A percentile compares a stretch with the other conserved stretches of the same genome.
phyloP scores from a whole-genome alignment of 1,140 invertebrate species.

The Brachionus asplanchnoidis region DNA sequence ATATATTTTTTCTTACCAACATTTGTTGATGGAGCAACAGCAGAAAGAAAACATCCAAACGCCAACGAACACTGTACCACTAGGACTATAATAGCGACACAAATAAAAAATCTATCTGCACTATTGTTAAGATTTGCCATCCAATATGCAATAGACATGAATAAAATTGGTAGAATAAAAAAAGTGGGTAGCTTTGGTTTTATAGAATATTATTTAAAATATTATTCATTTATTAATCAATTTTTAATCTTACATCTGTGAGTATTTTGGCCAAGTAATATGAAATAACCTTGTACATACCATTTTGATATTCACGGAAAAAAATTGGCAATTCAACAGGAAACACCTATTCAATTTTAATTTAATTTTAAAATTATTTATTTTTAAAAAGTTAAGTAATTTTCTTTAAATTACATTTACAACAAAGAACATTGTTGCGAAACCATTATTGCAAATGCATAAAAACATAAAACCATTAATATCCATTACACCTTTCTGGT shows the following conservation, averaged over 20 bases:
- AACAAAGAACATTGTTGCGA: conserved; percentile 27
- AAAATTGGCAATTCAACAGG: conserved; percentile 27
- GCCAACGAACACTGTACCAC: conserved; percentile 23
- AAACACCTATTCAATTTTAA: background rate
- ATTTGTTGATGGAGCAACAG: conserved; percentile 7
- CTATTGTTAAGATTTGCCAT: conserved; percentile 35
- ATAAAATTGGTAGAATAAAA: conserved; percentile 64
- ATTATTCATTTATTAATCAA: background rate
- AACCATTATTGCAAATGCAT: conserved; percentile 59
- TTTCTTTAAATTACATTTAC: conserved; percentile 40
- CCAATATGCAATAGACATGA: conserved; percentile 32
- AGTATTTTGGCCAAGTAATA: conserved; percentile 36
- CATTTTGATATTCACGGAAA: conserved; percentile 13
- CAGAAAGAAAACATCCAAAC: conserved; percentile 21
- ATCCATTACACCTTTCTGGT: conserved; percentile 39
- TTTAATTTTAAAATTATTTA: too few relatives aligned
- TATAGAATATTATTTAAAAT: conserved; percentile 59
- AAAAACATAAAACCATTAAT: conserved; percentile 37
- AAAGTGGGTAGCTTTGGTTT: conserved; percentile 72
- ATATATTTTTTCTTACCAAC: background rate
- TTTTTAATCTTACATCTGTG: background rate
- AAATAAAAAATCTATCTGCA: conserved; percentile 3
- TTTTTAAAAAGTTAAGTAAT: too few relatives aligned
- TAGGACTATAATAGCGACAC: background rate
- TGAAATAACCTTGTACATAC: conserved; percentile 14